Conservation (phyloP, 2,888 invertebrate species). For the Tricholauxania praeusta region DNA sequence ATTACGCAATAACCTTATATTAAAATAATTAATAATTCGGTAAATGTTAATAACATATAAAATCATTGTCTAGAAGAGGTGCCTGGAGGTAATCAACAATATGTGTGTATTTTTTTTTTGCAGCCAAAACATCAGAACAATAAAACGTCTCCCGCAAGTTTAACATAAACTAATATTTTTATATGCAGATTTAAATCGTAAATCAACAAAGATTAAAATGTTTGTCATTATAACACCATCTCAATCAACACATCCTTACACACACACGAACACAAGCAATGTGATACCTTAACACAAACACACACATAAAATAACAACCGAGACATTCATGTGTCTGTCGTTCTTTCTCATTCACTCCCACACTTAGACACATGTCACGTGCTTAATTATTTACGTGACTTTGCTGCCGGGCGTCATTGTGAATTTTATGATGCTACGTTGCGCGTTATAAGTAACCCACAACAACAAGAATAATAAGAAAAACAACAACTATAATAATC, state of each 20-base stretch:
- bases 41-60: too few species aligned
- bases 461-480: neutral
- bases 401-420: conserved; percentile 53
- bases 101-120: too few species aligned
- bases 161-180: too few species aligned
- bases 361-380: conserved; percentile 66
- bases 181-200: neutral
- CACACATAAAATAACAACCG: neutral
- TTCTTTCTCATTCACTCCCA: conserved; percentile 37
- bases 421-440: conserved; percentile 32
- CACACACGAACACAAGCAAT: neutral
- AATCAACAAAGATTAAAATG: conserved; percentile 25
- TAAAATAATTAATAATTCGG: too few species aligned
- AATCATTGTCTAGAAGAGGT: too few species aligned
- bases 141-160: too few species aligned
- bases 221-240: conserved; percentile 24
- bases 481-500: neutral
- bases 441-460: conserved; percentile 26
- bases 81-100: too few species aligned
- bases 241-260: conserved; percentile 15
- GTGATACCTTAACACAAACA: conserved; percentile 3
- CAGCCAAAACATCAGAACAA: too few species aligned
- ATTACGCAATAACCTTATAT: too few species aligned
- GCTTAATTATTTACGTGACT: conserved; percentile 69
- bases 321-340: neutral